Evolutionary conservation across 2,888 invertebrate genomes (phyloP), one percentile per base, ranked within the genome.

Genomic region (Stenodema calcarata): DNA sequence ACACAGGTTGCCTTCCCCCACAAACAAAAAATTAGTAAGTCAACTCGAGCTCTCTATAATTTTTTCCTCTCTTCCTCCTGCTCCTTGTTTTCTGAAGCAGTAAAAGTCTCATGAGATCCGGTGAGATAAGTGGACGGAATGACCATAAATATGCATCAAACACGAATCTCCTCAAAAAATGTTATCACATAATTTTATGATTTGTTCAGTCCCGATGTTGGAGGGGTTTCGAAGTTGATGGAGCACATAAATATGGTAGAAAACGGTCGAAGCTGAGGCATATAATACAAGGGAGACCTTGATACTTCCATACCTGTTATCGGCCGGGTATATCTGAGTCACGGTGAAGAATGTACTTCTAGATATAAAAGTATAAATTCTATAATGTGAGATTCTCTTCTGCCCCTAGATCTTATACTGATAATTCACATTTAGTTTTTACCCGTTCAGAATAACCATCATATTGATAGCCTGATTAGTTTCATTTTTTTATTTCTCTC

Each of bases 131-230:
- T 41, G 75, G 80, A 42, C 76, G 76, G 78, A 44, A 18, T 28
- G 73, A 35, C 41, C 62, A 75, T 86, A 86, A 86, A 86, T 86
- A 86, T 81, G 70, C 81, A 81, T 86, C 80, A 86, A 86, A 86
- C 86, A 82, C 86, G 70, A 86, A 73, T 81, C 86, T 81, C 86
- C 86, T 86, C 81, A 86, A 86, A 86, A 86, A 86, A 86, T 86
- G 86, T 86, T 86, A 86, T 86, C 86, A 86, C 86, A 86, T 86
- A 81, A 86, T 86, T 86, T 86, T 86, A 86, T 86, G 86, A 86
- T 86, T 86, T 86, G 86, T 86, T 86, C 86, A 73, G 86, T 50
- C 86, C 73, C 86, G 81, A 86, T 81, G 75, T 86, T 81, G 81
- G 86, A 81, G 86, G 35, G 84, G 27, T 82, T 78, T 86, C 86